These are phyloP conservation scores for Neodiprion virginianus DNA, from an alignment of 1,140 invertebrate genomes.

Conservation along the genomic window DNA sequence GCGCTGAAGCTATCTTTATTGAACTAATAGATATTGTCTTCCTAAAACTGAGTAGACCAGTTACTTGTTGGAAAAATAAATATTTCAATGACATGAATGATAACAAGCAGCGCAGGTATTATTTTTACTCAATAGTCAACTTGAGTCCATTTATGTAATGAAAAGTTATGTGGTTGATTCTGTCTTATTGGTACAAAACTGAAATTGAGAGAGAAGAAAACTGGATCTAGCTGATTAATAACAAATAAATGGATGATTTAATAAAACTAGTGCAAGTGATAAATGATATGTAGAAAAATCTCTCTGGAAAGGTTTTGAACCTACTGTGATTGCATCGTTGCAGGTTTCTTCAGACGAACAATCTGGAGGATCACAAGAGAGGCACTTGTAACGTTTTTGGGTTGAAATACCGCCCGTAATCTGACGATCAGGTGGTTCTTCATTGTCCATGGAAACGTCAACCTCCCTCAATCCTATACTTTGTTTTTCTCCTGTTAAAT, in stretches of 20 bases:
- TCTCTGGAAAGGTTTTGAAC: background rate
- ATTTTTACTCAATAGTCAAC: background rate
- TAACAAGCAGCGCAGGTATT: slow-evolving; percentile 7
- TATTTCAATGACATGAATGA: background rate
- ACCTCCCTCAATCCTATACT: slow-evolving; percentile 42
- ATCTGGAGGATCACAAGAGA: slow-evolving; percentile 31
- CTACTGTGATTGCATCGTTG: slow-evolving; percentile 40
- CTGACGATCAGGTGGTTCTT: slow-evolving; percentile 34
- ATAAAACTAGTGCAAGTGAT: too few relatives aligned
- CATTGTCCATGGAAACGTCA: slow-evolving; percentile 36
- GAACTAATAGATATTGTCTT: too few relatives aligned
- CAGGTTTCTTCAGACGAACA: slow-evolving; percentile 33
- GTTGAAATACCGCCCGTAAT: slow-evolving; percentile 22
- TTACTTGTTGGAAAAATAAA: background rate
- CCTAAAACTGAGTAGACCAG: too few relatives aligned
- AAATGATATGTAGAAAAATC: too few relatives aligned
- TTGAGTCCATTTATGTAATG: too few relatives aligned
- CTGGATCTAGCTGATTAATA: too few relatives aligned
- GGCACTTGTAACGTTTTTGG: slow-evolving; percentile 36
- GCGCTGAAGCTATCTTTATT: too few relatives aligned
- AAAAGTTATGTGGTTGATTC: too few relatives aligned
- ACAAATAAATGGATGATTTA: too few relatives aligned
- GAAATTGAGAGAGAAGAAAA: too few relatives aligned
- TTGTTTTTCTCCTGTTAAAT: slow-evolving; percentile 38
- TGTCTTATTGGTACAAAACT: too few relatives aligned